Percentiles rank a stretch among this genome's conserved stretches.
Conservation (phyloP, 2,113 vertebrate species). For the Hassar affinis region DNA sequence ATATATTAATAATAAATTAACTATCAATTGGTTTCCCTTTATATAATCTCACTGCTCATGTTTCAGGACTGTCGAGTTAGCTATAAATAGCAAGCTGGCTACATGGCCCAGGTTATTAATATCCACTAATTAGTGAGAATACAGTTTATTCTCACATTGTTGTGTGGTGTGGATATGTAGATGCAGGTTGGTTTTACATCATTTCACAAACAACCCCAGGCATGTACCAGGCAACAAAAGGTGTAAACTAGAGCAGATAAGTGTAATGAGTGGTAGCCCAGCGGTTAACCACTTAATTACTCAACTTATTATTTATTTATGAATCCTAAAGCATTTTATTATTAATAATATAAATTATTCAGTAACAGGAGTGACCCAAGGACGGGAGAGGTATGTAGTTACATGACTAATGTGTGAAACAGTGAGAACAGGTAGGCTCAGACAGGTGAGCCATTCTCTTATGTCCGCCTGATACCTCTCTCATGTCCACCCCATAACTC, state of each 20-base stretch:
- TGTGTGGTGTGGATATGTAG: not conserved
- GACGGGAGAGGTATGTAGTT: slow-evolving; percentile 10
- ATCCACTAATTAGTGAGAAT: not conserved
- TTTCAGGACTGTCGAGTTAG: not conserved
- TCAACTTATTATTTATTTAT: slow-evolving; percentile 1
- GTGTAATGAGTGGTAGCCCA: not conserved
- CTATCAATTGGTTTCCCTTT: not conserved
- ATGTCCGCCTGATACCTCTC: not conserved
- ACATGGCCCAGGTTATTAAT: not conserved
- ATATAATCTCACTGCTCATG: not conserved
- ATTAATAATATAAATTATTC: slow-evolving; percentile 5
- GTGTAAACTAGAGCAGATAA: not conserved
- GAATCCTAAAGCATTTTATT: not conserved
- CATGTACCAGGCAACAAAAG: not conserved
- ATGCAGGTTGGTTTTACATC: not conserved
- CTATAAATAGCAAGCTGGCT: not conserved
- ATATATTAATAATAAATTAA: not conserved
- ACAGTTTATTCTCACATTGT: not conserved
- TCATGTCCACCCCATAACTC: too few species aligned
- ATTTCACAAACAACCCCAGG: not conserved
- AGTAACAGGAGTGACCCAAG: not conserved
- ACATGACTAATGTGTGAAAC: slow-evolving; percentile 24
- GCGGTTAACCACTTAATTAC: not conserved
- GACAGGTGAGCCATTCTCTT: not conserved
- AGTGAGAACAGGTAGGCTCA: slow-evolving; percentile 9